Percentiles rank a stretch among this genome's conserved stretches.
These are phyloP conservation scores for Paracanthobrama guichenoti DNA, from an alignment of 2,113 vertebrate genomes.

Conservation along the genomic window DNA sequence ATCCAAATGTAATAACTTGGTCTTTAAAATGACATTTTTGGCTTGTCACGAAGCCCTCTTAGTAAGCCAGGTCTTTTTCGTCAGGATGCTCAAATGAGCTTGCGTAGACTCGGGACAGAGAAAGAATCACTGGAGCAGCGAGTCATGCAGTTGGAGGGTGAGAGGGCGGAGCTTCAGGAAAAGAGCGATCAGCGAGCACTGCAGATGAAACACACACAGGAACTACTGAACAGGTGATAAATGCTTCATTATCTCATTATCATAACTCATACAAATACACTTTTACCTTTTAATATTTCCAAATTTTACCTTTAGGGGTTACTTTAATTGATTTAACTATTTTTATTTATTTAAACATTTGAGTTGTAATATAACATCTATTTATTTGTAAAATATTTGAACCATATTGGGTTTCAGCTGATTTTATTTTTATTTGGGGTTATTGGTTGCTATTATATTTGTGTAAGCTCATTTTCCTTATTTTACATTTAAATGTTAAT, in stretches of 20 bases:
- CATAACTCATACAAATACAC: neutral
- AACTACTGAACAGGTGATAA: conserved; percentile 63
- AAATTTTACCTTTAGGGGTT: neutral
- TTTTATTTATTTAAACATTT: neutral
- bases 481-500: neutral
- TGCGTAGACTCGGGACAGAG: conserved; percentile 57
- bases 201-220: conserved; percentile 61
- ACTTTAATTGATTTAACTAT: neutral
- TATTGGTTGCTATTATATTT: neutral
- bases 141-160: conserved; percentile 61
- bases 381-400: neutral
- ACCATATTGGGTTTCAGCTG: neutral
- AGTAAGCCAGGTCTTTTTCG: neutral
- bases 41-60: neutral
- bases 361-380: neutral
- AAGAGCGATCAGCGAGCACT: conserved; percentile 52
- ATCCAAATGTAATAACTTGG: neutral
- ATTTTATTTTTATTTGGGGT: neutral
- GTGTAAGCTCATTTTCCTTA: neutral
- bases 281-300: neutral
- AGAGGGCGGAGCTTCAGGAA: conserved; percentile 57
- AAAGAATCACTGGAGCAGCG: conserved; percentile 54
- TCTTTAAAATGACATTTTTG: neutral
- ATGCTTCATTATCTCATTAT: neutral
- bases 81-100: conserved; percentile 62